A percentile compares a stretch with the other conserved stretches of the same genome.
Conservation (phyloP, 2,113 vertebrate species). For the Lophura nycthemera region DNA sequence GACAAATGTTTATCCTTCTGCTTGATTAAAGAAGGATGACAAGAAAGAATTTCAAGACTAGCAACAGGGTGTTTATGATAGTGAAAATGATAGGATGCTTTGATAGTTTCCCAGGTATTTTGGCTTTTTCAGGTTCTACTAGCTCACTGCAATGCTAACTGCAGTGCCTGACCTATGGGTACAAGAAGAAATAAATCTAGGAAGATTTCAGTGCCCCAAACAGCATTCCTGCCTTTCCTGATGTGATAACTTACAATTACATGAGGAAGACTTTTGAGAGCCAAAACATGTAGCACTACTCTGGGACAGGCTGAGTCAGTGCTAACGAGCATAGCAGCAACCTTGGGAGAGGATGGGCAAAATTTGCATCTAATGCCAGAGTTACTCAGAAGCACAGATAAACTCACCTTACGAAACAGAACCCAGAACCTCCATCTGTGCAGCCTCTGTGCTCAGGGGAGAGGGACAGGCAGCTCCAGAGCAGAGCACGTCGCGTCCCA, state of each 20-base stretch:
- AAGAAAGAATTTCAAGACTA: not conserved
- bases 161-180: not conserved
- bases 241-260: not conserved
- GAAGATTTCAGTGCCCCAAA: not conserved
- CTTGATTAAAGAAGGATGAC: not conserved
- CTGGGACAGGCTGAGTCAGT: not conserved
- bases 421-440: no score
- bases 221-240: not conserved
- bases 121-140: not conserved
- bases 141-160: not conserved
- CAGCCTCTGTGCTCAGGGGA: not conserved
- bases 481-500: not conserved
- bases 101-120: not conserved
- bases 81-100: not conserved
- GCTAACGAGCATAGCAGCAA: not conserved
- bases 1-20: slow-evolving; percentile 31
- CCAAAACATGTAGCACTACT: not conserved
- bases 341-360: not conserved
- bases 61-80: not conserved
- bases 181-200: not conserved
- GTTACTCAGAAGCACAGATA: not conserved
- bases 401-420: not conserved
- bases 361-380: not conserved
- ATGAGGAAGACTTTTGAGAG: not conserved
- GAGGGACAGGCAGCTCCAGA: not conserved